Percentiles rank a stretch among this genome's conserved stretches.
Evolutionary conservation across 2,113 vertebrate genomes (phyloP).

Genomic region (Kryptolebias marmoratus): DNA sequence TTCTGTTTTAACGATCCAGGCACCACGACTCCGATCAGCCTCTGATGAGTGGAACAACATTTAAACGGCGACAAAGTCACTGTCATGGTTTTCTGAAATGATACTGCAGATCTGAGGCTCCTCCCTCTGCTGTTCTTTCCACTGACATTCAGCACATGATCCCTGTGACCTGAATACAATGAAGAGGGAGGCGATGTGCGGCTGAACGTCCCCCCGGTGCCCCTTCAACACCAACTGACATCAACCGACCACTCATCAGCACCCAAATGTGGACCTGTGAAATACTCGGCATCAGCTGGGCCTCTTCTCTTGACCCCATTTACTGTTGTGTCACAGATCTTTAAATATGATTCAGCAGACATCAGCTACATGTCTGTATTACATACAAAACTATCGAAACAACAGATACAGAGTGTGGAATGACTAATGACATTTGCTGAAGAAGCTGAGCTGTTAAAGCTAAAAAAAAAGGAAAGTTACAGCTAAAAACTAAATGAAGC

Average conservation of each 20-base stretch:
- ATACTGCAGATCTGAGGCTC: conserved; percentile 47
- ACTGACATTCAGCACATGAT: conserved; percentile 65
- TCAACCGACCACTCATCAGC: conserved; percentile 39
- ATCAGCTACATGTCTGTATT: no score
- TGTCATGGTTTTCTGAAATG: conserved; percentile 30
- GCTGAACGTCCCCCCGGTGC: conserved; percentile 5
- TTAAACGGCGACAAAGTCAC: conserved; percentile 47
- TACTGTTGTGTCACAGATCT: conserved; percentile 30
- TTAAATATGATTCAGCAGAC: conserved; percentile 29
- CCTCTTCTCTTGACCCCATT: neutral
- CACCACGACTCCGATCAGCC: conserved; percentile 10
- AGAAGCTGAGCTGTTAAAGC: no score
- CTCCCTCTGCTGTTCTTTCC: conserved; percentile 62
- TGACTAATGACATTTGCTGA: no score
- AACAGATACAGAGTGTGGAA: no score
- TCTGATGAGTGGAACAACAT: conserved; percentile 54
- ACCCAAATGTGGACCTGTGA: conserved; percentile 64
- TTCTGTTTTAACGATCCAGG: neutral
- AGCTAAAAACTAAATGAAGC: no score
- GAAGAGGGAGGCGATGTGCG: conserved; percentile 15
- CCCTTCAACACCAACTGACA: conserved; percentile 15
- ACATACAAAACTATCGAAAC: no score
- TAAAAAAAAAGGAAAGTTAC: no score
- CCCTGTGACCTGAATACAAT: conserved; percentile 50
- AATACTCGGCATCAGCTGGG: conserved; percentile 26